These are phyloP conservation scores for Seriola rivoliana DNA, from an alignment of 2,113 vertebrate genomes.

Conservation along the genomic window DNA sequence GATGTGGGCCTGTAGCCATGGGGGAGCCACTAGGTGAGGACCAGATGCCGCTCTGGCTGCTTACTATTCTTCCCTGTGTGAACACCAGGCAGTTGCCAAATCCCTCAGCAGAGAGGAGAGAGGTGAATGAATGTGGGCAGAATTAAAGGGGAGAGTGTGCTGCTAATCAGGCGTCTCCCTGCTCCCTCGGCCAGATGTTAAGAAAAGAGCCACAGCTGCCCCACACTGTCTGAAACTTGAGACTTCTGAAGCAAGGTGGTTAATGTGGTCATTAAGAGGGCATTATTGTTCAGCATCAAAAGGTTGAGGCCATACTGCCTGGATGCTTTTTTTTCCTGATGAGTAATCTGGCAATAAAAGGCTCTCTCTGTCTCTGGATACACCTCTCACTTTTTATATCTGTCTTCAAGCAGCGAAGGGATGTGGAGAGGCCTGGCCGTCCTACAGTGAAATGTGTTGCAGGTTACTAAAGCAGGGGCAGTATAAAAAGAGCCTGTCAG, in stretches of 20 bases:
- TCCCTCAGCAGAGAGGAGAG: conserved; percentile 22
- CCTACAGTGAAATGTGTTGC: conserved; percentile 10
- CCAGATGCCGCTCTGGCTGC: conserved; percentile 68
- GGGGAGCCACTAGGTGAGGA: conserved; percentile 56
- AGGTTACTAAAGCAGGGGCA: conserved; percentile 18
- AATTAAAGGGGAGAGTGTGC: conserved; percentile 25
- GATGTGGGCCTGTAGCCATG: conserved; percentile 55
- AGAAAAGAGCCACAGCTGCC: conserved; percentile 15
- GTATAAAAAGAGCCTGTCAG: conserved; percentile 52
- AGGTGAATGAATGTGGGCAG: conserved; percentile 46
- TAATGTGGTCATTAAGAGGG: conserved; percentile 54
- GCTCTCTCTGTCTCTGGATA: conserved; percentile 21
- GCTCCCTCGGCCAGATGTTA: conserved; percentile 59
- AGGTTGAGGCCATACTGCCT: conserved; percentile 24
- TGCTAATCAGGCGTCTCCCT: conserved; percentile 46
- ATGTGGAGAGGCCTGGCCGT: conserved; percentile 31
- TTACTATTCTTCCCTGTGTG: conserved; percentile 60
- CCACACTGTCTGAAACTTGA: conserved; percentile 1
- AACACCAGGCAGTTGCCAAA: conserved; percentile 37
- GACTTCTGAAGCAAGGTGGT: conserved; percentile 25
- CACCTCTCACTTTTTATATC: conserved; percentile 47
- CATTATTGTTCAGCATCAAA: conserved; percentile 17
- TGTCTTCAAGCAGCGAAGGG: conserved; percentile 25
- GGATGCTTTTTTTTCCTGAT: conserved; percentile 13
- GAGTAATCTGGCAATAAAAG: conserved; percentile 34